Base-by-base conservation (phyloP, 2,888 invertebrate species). In the Drosophila borborema region DNA sequence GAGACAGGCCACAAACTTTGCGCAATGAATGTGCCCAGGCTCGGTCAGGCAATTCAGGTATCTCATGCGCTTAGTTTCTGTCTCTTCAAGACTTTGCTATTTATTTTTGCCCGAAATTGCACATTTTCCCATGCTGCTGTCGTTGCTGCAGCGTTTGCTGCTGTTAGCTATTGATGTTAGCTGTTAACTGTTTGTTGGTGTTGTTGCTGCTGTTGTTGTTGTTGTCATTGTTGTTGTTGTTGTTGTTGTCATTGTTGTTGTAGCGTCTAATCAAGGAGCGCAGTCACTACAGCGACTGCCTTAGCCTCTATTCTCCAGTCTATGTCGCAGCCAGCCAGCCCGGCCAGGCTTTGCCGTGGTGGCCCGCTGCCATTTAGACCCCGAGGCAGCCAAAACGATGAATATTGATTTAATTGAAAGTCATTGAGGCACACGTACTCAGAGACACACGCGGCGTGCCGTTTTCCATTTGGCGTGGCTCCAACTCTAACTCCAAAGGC, bases 371-470 rank as follows among this genome's bases (percentile, higher is more conserved):
- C 86, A 85, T 88, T 87, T 88, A 71, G 82, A 78, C 86, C 84
- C 71, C 77, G 73, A 82, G 86, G 80, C 82, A 80, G 74, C 72
- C 80, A 82, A 88, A 85, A 86, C 86, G 89, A 91, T 91, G 91
- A 91, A 91, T 91, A 91, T 91, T 91, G 91, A 91, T 91, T 91
- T 91, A 91, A 91, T 91, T 90, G 91, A 91, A 91, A 91, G 86
- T 85, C 90, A 87, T 89, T 81, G 82, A 82, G 77, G 79, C 84
- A 72, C 87, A 84, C 85, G 85, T 86, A 86, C 82, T 77, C 73
- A 46, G 23, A 46, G 69, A 65, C 66, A 69, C 62, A 66, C 61
- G 56, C 70, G 68, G 63, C 70, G 70, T 70, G 55, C 68, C 43
- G 59, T 67, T 82, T 79, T 84, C 70, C 77, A 74, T 80, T 84